These are phyloP conservation scores for Drosophila hydei DNA, from an alignment of 1,140 invertebrate genomes.

Conservation along the genomic window DNA sequence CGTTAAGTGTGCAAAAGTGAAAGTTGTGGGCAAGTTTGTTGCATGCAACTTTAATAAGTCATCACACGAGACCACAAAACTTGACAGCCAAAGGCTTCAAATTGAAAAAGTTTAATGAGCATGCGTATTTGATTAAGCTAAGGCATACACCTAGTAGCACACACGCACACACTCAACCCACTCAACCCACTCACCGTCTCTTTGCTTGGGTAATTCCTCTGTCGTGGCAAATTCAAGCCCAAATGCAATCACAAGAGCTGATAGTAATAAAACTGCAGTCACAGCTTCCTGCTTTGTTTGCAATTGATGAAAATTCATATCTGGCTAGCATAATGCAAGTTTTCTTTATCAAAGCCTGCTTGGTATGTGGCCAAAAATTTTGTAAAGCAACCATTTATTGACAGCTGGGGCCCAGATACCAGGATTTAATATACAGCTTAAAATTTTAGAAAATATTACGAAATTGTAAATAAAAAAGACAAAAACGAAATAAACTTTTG, in stretches of 20 bases:
- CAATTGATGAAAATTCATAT: background rate
- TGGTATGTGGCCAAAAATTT: constrained; percentile 24
- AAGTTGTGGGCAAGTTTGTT: constrained; percentile 69
- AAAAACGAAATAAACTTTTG: too few species aligned
- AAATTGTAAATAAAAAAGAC: too few species aligned
- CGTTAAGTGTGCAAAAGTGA: constrained; percentile 28
- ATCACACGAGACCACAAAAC: constrained; percentile 69
- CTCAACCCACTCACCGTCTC: background rate
- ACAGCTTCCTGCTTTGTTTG: constrained; percentile 6
- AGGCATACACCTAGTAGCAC: too few species aligned
- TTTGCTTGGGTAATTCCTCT: constrained; percentile 10
- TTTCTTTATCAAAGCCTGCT: constrained; percentile 23
- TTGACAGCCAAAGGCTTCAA: constrained; percentile 70
- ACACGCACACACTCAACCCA: background rate
- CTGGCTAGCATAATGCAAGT: constrained; percentile 14
- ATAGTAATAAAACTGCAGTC: constrained; percentile 2
- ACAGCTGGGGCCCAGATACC: too few species aligned
- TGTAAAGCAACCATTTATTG: constrained; percentile 9
- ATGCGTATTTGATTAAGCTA: constrained; percentile 71
- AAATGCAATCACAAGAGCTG: constrained; percentile 51
- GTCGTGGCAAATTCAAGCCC: constrained; percentile 17
- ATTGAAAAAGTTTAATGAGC: constrained; percentile 80
- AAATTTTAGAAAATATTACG: too few species aligned
- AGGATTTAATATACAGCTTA: too few species aligned
- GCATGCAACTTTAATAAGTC: constrained; percentile 80